Evolutionary conservation across 2,888 invertebrate genomes (phyloP), one percentile per base, ranked within the genome.

Genomic region (Physocephala rufipes): DNA sequence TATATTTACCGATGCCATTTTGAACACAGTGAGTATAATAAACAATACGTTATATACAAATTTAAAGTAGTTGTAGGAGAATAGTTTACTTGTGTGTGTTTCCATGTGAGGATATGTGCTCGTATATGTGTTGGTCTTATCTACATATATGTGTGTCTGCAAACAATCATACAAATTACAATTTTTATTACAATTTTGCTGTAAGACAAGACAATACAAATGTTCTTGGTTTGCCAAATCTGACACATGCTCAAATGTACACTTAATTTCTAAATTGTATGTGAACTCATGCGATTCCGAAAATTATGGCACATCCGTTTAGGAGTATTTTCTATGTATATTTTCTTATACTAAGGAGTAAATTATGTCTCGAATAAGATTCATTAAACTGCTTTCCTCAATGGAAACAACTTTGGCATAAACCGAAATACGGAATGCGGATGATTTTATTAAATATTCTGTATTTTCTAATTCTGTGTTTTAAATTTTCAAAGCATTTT

Each of bases 291-390:
- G 28, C 2, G 13, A 3, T 58, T 21, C 45, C 45, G 5, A 45
- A 16, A 59, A 76, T 77, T 78, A 80, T 79, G 78, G 77, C 79
- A 79, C 79, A 81, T 79, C 80, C 79, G 81, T 79, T 81, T 81
- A 81, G 78, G 78, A 79, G 80, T 79, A 77, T 81, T 80, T 80
- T 78, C 80, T 78, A 81, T 80, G 76, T 78, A 78, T 80, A 80
- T 78, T 79, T 78, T 78, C 79, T 79, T 78, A 78, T 77, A 76
- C 78, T 79, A 79, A 78, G 79, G n/a, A n/a, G n/a, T n/a, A n/a
- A n/a, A n/a, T n/a, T n/a, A n/a, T n/a, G 79, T 79, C 55, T 55
- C 43, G 21, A 16, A 19, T 24, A 24, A 59, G 53, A 36, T 36
- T 4, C 36, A 4, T 7, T 36, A 4, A 36, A 9, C 9, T 36